A percentile compares a stretch with the other conserved stretches of the same genome.
phyloP scores from a whole-genome alignment of 2,113 vertebrate species.

The Poicephalus meyeri region DNA sequence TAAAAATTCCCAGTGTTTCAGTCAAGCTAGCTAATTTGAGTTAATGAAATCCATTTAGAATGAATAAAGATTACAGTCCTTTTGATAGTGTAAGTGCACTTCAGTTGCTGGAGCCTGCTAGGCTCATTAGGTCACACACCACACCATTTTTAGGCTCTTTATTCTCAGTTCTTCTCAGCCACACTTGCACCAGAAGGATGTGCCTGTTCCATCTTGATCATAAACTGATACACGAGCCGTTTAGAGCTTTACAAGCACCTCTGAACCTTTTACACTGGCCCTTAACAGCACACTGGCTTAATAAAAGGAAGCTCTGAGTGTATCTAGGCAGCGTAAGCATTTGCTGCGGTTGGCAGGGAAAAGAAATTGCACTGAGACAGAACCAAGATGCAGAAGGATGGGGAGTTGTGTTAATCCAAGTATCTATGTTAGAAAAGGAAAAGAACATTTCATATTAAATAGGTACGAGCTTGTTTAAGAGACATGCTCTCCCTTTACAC shows the following conservation, averaged over 20 bases:
- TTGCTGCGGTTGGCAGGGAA: neutral
- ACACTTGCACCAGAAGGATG: accelerated
- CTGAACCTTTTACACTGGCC: neutral
- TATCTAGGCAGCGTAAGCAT: neutral
- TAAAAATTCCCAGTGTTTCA: neutral
- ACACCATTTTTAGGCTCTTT: neutral
- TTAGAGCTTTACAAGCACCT: neutral
- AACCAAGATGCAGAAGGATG: neutral
- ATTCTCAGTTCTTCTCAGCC: neutral
- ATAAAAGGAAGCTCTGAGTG: neutral
- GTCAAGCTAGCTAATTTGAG: neutral
- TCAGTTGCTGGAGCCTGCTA: neutral
- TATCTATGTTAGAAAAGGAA: neutral
- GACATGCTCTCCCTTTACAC: neutral
- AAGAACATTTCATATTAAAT: neutral
- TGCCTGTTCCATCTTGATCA: neutral
- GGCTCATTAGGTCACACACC: neutral
- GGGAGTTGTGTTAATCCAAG: neutral
- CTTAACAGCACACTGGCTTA: neutral
- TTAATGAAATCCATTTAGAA: neutral
- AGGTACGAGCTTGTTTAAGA: neutral
- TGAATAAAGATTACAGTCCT: neutral
- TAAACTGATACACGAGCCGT: neutral
- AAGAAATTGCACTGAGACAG: neutral
- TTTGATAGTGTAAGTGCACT: neutral